A percentile compares a stretch with the other conserved stretches of the same genome.
These are phyloP conservation scores for Spilosoma lubricipeda DNA, from an alignment of 2,888 invertebrate species.

Conservation along the genomic window DNA sequence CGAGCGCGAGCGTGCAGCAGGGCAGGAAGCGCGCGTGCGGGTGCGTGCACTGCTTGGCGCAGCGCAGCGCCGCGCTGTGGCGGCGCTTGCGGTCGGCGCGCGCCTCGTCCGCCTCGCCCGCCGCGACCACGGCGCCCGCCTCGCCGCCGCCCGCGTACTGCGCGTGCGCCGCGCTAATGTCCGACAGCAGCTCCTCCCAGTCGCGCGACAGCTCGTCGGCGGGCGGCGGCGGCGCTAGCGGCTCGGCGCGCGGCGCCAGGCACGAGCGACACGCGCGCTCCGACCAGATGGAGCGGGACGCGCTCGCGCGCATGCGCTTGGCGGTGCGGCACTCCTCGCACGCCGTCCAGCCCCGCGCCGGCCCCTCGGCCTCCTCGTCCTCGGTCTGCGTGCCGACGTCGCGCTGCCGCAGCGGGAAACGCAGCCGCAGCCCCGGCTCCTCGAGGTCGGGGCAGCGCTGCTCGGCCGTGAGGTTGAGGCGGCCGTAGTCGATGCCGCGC, in stretches of 20 bases:
- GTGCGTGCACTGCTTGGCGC: conserved; percentile 65
- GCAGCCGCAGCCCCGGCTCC: conserved; percentile 86
- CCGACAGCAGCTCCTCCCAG: conserved; percentile 87
- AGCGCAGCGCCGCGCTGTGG: conserved; percentile 80
- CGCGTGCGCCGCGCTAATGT: conserved; percentile 86
- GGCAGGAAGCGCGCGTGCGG: conserved; percentile 85
- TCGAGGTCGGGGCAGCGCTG: conserved; percentile 74
- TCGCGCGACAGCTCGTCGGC: conserved; percentile 85
- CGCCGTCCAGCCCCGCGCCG: conserved; percentile 46
- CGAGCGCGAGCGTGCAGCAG: conserved; percentile 73
- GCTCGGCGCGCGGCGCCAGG: conserved; percentile 53
- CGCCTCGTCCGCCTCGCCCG: conserved; percentile 36
- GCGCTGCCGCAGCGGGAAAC: conserved; percentile 86
- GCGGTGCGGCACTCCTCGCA: conserved; percentile 74
- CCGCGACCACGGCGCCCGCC: conserved; percentile 73
- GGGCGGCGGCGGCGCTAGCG: conserved; percentile 29
- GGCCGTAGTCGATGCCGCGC: conserved; percentile 75
- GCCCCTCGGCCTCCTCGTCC: conserved; percentile 36
- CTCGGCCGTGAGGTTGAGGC: conserved; percentile 70
- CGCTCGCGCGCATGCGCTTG: conserved; percentile 76
- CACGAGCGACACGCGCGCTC: conserved; percentile 63
- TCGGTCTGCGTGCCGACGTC: conserved; percentile 73
- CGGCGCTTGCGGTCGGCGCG: conserved; percentile 86
- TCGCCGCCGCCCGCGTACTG: conserved; percentile 70
- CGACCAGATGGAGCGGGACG: conserved; percentile 64